phyloP scores from a whole-genome alignment of 2,888 invertebrate species.

The Drosophila phalerata region DNA sequence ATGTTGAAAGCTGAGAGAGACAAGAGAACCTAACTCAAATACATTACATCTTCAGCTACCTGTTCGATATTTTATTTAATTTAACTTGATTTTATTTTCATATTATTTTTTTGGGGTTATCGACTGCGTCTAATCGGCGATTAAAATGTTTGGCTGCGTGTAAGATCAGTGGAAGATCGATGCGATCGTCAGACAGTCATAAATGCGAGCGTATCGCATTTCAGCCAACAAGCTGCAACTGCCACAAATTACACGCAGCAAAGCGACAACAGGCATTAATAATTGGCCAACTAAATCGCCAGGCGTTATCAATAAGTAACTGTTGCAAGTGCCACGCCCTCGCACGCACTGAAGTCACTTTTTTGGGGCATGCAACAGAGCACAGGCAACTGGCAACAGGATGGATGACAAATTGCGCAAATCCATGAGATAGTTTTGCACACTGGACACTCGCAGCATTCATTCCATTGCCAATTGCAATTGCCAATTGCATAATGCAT shows the following conservation, averaged over 20 bases:
- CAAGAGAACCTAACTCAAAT: slow-evolving; percentile 34
- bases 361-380: slow-evolving; percentile 35
- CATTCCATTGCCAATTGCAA: slow-evolving; percentile 68
- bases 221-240: slow-evolving; percentile 59
- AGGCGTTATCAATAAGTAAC: slow-evolving; percentile 77
- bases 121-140: slow-evolving; percentile 56
- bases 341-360: slow-evolving; percentile 54
- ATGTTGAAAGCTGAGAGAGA: slow-evolving; percentile 57
- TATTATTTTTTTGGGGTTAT: slow-evolving; percentile 53
- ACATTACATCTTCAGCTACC: slow-evolving; percentile 26
- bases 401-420: slow-evolving; percentile 83
- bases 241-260: slow-evolving; percentile 75
- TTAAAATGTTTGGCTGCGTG: slow-evolving; percentile 72
- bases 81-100: neutral
- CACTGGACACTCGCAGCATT: slow-evolving; percentile 50
- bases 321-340: slow-evolving; percentile 69
- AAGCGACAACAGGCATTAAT: slow-evolving; percentile 73
- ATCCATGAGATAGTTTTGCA: slow-evolving; percentile 79
- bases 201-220: slow-evolving; percentile 71
- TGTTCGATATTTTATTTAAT: slow-evolving; percentile 21
- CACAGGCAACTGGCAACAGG: slow-evolving; percentile 50
- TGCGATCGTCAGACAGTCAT: slow-evolving; percentile 64
- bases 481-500: slow-evolving; percentile 69
- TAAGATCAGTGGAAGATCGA: slow-evolving; percentile 63
- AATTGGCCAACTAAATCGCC: slow-evolving; percentile 71